phyloP scores from a whole-genome alignment of 1,140 invertebrate genomes.

The Penaeus japonicus region DNA sequence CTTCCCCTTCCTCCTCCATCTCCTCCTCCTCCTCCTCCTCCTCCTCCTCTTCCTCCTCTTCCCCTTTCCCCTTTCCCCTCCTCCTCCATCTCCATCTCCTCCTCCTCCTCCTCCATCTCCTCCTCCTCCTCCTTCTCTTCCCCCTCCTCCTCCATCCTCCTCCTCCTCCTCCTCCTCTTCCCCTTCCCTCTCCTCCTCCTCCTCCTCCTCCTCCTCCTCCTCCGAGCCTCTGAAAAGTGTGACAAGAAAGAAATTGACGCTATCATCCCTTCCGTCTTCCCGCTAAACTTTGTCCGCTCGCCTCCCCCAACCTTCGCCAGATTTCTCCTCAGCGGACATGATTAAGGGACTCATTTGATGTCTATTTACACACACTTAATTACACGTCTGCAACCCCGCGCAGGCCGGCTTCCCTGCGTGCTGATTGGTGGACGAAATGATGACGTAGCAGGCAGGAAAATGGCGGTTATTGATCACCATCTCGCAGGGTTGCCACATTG shows the following conservation, averaged over 20 bases:
- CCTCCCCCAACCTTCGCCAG: background rate
- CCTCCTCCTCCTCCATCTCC: background rate
- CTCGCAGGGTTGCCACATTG: conserved; percentile 40
- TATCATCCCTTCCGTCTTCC: background rate
- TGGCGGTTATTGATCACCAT: conserved; percentile 59
- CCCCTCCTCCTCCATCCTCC: background rate
- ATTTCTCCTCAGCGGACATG: conserved; percentile 53
- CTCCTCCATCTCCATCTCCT: background rate
- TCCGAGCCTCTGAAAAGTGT: conserved; percentile 8
- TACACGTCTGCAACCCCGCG: conserved; percentile 55
- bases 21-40: no score
- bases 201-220: no score
- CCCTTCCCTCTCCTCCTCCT: no score
- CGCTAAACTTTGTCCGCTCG: background rate
- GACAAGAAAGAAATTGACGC: background rate
- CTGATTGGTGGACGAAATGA: conserved; percentile 54
- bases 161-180: background rate
- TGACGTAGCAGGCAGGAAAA: conserved; percentile 57
- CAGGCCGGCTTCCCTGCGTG: conserved; percentile 20
- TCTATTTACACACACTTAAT: conserved; percentile 59
- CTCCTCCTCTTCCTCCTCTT: no score
- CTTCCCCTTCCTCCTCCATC: no score
- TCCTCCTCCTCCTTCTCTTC: background rate
- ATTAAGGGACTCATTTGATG: conserved; percentile 58
- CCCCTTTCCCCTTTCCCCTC: no score